These are phyloP conservation scores for Numenius phaeopus DNA, from an alignment of 2,797 vertebrate genomes.

Conservation along the genomic window DNA sequence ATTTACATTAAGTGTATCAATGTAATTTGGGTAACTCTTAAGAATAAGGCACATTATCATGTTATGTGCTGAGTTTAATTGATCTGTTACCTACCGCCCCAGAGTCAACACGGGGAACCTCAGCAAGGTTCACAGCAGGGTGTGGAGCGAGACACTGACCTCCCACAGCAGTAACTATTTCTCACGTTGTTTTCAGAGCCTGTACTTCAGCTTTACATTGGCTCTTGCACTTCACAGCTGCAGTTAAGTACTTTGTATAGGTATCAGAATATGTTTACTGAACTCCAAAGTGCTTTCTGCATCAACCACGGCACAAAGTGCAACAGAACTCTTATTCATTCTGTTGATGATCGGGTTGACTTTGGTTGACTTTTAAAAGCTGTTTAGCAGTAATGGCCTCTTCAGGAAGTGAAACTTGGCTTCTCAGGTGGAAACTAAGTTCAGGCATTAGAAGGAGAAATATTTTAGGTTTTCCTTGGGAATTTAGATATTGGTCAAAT, in stretches of 20 bases:
- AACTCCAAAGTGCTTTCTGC: background rate
- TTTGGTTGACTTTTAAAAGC: conserved; percentile 19
- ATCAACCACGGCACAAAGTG: background rate
- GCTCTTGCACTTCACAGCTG: background rate
- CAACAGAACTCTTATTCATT: background rate
- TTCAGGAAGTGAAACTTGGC: background rate
- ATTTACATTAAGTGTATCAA: background rate
- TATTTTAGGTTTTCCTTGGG: background rate
- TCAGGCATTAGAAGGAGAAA: background rate
- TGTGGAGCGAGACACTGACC: background rate
- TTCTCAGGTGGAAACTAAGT: background rate
- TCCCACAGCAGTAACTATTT: background rate
- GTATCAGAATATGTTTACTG: background rate
- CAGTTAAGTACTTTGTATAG: background rate
- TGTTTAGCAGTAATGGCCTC: background rate
- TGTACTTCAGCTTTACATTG: background rate
- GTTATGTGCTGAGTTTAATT: background rate
- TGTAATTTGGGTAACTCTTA: background rate
- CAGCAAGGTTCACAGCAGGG: background rate
- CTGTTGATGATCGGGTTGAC: background rate
- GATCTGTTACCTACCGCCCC: background rate
- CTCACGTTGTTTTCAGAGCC: background rate
- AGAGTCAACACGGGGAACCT: background rate
- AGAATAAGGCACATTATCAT: background rate
- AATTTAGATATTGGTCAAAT: background rate